These are phyloP conservation scores for Hypomecis punctinalis DNA, from an alignment of 2,888 invertebrate species.

Conservation along the genomic window DNA sequence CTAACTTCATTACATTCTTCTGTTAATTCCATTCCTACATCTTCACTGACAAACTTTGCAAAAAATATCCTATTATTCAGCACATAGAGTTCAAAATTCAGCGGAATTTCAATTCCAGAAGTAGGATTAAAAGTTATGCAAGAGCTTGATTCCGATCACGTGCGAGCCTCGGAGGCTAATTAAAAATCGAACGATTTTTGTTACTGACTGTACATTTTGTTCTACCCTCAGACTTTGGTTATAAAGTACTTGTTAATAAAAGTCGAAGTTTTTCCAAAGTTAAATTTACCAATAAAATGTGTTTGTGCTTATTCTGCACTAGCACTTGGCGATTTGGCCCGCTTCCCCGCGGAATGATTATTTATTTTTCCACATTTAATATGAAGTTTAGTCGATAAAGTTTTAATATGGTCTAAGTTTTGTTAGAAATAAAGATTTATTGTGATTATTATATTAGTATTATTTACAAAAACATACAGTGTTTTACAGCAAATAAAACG, in stretches of 20 bases:
- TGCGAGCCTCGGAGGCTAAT: constrained; percentile 71
- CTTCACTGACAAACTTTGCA: constrained; percentile 1
- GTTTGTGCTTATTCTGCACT: too few relatives aligned
- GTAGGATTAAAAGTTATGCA: constrained; percentile 63
- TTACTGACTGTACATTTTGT: constrained; percentile 70
- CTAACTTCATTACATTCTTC: constrained; percentile 73
- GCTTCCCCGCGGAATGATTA: too few relatives aligned
- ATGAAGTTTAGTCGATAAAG: background rate
- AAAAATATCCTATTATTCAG: constrained; percentile 18
- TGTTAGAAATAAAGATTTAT: too few relatives aligned
- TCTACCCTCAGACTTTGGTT: constrained; percentile 3
- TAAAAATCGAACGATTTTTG: constrained; percentile 84
- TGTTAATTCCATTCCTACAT: constrained; percentile 56
- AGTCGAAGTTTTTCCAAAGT: constrained; percentile 10
- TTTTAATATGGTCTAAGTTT: too few relatives aligned
- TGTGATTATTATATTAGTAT: too few relatives aligned
- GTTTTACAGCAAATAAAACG: background rate
- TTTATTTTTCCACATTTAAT: too few relatives aligned
- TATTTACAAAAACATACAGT: too few relatives aligned
- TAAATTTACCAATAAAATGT: background rate
- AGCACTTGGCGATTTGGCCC: too few relatives aligned
- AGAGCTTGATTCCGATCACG: constrained; percentile 75
- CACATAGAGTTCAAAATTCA: constrained; percentile 6
- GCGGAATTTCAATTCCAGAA: background rate
- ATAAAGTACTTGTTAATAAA: constrained; percentile 30